Percentiles rank a stretch among this genome's conserved stretches.
Conservation (phyloP, 2,797 vertebrate species). For the Lophius americanus region DNA sequence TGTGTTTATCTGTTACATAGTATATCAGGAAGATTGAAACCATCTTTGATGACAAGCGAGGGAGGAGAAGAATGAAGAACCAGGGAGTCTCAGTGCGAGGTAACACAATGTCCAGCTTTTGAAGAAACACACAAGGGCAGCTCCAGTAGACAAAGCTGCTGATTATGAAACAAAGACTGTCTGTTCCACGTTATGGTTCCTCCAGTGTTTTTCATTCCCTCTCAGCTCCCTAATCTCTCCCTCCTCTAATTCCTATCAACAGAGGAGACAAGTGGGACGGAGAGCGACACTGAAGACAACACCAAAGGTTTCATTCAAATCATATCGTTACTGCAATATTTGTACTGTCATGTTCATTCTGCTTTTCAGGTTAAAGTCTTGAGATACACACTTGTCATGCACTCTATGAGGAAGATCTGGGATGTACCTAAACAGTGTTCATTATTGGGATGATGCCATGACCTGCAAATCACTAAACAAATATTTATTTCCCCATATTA, state of each 20-base stretch:
- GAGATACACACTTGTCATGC: background rate
- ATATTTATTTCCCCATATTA: background rate
- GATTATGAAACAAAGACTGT: slow-evolving; percentile 71
- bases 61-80: slow-evolving; percentile 90
- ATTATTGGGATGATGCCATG: too few relatives aligned
- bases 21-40: slow-evolving; percentile 93
- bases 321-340: background rate
- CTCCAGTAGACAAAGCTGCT: slow-evolving; percentile 40
- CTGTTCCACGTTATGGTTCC: slow-evolving; percentile 58
- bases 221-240: slow-evolving; percentile 24
- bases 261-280: slow-evolving; percentile 96
- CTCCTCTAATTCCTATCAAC: slow-evolving; percentile 62
- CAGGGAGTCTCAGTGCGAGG: slow-evolving; percentile 84
- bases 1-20: slow-evolving; percentile 75
- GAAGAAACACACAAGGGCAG: slow-evolving; percentile 51
- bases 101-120: slow-evolving; percentile 71
- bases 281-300: slow-evolving; percentile 93
- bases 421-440: too few relatives aligned
- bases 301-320: slow-evolving; percentile 83
- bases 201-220: slow-evolving; percentile 57
- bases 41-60: slow-evolving; percentile 94
- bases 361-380: background rate
- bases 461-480: background rate
- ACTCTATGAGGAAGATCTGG: too few relatives aligned
- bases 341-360: background rate